Percentiles rank a stretch among this genome's conserved stretches.
Conservation (phyloP, 2,113 vertebrate genomes). For the Andinoacara biseriatus region DNA sequence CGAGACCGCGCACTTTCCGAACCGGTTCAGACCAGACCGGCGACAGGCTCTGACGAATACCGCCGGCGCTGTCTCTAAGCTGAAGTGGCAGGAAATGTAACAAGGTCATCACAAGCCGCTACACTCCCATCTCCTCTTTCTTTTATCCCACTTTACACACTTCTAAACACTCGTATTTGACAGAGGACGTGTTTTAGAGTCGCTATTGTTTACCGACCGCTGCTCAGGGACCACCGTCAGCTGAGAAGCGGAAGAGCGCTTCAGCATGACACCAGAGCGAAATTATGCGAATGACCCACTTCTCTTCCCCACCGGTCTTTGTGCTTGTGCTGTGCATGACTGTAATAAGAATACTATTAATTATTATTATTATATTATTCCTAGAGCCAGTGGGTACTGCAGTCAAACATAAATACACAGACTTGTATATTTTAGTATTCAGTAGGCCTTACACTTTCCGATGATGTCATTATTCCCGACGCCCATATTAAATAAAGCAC, state of each 20-base stretch:
- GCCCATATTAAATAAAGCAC: background rate
- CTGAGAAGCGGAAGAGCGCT: conserved; percentile 4
- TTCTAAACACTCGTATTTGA: background rate
- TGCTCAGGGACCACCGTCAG: background rate
- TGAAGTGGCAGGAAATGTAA: conserved; percentile 61
- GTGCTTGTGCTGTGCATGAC: background rate
- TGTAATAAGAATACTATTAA: background rate
- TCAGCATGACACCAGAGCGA: conserved; percentile 7
- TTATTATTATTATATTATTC: background rate
- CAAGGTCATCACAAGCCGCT: background rate
- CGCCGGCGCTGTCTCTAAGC: conserved; percentile 58
- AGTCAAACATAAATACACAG: background rate
- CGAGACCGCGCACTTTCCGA: conserved; percentile 76
- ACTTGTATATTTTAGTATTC: background rate
- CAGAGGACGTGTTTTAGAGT: background rate
- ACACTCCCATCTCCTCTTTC: background rate
- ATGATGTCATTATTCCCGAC: background rate
- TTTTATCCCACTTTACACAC: too few relatives aligned
- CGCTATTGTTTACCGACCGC: background rate
- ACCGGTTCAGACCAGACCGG: conserved; percentile 85
- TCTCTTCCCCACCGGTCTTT: conserved; percentile 11
- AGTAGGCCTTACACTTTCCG: background rate
- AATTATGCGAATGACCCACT: conserved; percentile 57
- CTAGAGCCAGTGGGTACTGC: background rate
- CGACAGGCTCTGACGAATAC: conserved; percentile 66